phyloP scores from a whole-genome alignment of 37 sponge, comb jelly and placozoan genomes.

The Mnemiopsis leidyi region DNA sequence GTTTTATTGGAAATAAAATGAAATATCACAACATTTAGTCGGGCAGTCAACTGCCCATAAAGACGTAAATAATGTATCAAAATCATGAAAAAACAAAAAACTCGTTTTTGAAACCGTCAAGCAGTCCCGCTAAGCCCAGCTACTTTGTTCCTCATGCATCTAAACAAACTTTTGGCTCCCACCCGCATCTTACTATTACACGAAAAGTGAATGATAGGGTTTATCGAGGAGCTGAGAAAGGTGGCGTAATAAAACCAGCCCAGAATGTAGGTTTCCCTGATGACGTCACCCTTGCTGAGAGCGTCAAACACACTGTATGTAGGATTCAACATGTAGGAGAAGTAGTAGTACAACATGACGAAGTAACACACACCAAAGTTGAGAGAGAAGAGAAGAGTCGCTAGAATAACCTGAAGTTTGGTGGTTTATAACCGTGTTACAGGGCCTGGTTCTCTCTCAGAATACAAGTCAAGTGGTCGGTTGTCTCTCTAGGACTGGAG shows the following conservation, averaged over 20 bases:
- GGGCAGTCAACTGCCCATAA: no score
- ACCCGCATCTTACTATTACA: not conserved
- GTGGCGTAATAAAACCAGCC: conserved; percentile 27
- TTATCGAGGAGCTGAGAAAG: not conserved
- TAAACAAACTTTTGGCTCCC: not conserved
- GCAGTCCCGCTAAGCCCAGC: not conserved
- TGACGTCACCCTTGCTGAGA: not conserved
- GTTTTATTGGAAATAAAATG: not conserved
- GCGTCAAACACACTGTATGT: not conserved
- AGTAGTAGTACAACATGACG: conserved; percentile 31
- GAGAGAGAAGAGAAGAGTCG: conserved; percentile 14
- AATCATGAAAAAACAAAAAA: not conserved
- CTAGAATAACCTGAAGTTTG: conserved; percentile 23
- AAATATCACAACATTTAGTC: no score
- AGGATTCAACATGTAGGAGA: conserved; percentile 15
- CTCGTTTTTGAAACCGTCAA: not conserved
- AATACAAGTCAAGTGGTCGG: no score
- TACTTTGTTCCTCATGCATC: not conserved
- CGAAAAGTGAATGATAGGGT: conserved; percentile 1
- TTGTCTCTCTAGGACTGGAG: no score
- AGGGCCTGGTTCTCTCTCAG: no score
- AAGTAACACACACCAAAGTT: conserved; percentile 42
- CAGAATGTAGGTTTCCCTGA: not conserved
- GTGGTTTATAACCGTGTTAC: no score
- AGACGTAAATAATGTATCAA: no score